Evolutionary conservation across 2,797 vertebrate species (phyloP).

Genomic region (Gallirallus australis): DNA sequence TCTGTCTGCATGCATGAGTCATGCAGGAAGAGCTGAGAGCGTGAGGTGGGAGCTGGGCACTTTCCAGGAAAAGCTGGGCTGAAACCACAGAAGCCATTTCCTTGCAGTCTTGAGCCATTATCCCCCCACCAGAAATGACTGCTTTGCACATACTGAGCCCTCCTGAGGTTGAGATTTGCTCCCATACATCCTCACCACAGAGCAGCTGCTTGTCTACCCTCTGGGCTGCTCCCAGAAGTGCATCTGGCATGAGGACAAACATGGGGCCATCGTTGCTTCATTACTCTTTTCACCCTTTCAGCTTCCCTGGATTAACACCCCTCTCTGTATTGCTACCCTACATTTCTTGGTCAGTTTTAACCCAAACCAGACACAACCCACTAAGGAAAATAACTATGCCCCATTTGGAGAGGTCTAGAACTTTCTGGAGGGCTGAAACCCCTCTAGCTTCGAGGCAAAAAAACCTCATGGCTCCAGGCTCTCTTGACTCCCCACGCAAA

Average conservation of each 20-base stretch:
- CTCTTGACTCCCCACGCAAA: neutral
- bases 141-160: neutral
- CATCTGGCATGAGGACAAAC: rapidly evolving
- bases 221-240: neutral
- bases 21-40: neutral
- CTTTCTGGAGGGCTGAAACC: neutral
- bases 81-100: conserved; percentile 36
- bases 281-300: neutral
- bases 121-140: neutral
- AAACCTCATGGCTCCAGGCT: neutral
- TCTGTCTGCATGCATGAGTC: neutral
- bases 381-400: neutral
- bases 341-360: neutral
- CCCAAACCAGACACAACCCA: neutral
- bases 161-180: neutral
- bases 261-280: rapidly evolving
- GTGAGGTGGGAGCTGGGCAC: conserved; percentile 49
- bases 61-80: conserved; percentile 57
- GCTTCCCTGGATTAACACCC: neutral
- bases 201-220: neutral
- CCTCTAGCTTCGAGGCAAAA: neutral
- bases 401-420: neutral
- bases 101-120: neutral
- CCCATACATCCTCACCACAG: rapidly evolving
- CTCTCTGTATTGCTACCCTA: neutral